Base-by-base conservation (phyloP, 2,888 invertebrate species). In the Acronicta psi region DNA sequence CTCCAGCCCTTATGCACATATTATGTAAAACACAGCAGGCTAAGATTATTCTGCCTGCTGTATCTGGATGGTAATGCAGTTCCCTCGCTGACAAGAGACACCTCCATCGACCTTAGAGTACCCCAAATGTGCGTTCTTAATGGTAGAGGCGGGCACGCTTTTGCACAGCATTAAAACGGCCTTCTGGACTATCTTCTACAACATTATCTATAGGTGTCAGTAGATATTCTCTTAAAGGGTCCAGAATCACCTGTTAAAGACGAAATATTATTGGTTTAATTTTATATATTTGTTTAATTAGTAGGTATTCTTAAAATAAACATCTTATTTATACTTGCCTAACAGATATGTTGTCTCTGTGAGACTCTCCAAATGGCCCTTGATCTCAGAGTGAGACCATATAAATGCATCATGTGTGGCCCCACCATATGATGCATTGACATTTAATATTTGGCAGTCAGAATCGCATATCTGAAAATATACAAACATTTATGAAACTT, bases 11-110 rank as follows among this genome's bases (percentile, higher is more conserved):
- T 40, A 47, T 43, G 25, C 58, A 59, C 42, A 51, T 51, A 42
- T 63, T 63, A 42, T 63, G 63, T 14, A 63, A 56, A n/a, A 64
- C 59, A 53, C 64, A 60, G 51, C 59, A 63, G 14, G 62, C 62
- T 13, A 63, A 37, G 13, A 45, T 47, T 8, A 68, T 68, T 54
- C 44, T 60, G 5, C 47, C 58, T 29, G 59, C 59, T 43, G 42
- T 58, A 38, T 58, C 51, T 16, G 60, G 63, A 14, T 9, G 10
- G 16, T 68, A 68, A 34, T 53, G 56, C 2, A 36, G 14, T 5
- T 36, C 36, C 36, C 36, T n/a, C 4, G 36, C 36, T 36, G 36
- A 14, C 36, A 36, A 36, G 14, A 36, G 36, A 36, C 36, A 36
- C 14, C 36, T 36, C 36, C 36, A 36, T 14, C 36, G 36, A 13